A percentile compares a stretch with the other conserved stretches of the same genome.
Evolutionary conservation across 2,888 invertebrate genomes (phyloP).

Genomic region (Drosophila fulvimacula): DNA sequence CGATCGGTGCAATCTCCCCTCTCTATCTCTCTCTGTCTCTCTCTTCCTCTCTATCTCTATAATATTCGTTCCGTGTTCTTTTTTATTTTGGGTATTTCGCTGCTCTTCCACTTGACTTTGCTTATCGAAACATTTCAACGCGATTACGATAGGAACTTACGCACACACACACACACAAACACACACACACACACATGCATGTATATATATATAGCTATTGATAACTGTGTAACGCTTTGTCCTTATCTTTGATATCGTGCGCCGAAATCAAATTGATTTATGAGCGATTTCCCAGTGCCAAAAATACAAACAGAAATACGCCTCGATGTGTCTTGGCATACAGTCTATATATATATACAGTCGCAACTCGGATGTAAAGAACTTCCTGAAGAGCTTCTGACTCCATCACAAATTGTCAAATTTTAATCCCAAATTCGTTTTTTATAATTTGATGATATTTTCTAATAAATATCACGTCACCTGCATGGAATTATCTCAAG

Average conservation of each 20-base stretch:
- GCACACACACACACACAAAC: slow-evolving; percentile 13
- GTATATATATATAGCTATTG: background rate
- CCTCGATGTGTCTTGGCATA: background rate
- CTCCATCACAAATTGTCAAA: too few relatives aligned
- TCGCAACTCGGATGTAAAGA: background rate
- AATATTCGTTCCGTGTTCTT: slow-evolving; percentile 46
- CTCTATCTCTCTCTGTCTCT: background rate
- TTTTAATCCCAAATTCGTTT: background rate
- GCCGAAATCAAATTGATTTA: slow-evolving; percentile 78
- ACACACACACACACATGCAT: background rate
- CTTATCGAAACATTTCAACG: slow-evolving; percentile 46
- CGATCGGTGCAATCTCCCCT: slow-evolving; percentile 12
- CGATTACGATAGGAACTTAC: slow-evolving; percentile 54
- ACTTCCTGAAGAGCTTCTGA: background rate
- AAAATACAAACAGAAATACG: slow-evolving; percentile 33
- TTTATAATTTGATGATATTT: background rate
- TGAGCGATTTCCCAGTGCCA: slow-evolving; percentile 68
- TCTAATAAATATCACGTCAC: too few relatives aligned
- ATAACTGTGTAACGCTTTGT: slow-evolving; percentile 34
- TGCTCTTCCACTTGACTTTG: slow-evolving; percentile 56
- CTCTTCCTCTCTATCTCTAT: background rate
- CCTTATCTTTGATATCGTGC: slow-evolving; percentile 65
- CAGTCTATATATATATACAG: background rate
- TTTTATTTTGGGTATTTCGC: slow-evolving; percentile 32
- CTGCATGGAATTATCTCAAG: background rate